phyloP scores from a whole-genome alignment of 2,888 invertebrate genomes.

The Acanthosepion pharaonis region DNA sequence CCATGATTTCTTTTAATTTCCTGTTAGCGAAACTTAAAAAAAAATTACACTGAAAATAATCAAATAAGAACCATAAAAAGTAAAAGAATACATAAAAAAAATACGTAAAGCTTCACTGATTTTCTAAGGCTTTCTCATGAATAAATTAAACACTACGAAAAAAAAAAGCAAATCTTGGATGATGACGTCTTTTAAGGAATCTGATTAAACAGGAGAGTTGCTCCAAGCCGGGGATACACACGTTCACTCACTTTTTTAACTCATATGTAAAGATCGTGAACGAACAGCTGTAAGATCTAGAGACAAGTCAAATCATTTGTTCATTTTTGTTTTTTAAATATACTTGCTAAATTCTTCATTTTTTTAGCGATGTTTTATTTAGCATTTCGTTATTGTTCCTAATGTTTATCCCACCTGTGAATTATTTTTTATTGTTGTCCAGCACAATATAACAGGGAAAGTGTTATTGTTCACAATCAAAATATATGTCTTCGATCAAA shows the following conservation, averaged over 20 bases:
- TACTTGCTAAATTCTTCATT: too few relatives aligned
- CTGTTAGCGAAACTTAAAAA: background rate
- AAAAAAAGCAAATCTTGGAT: background rate
- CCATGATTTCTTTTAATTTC: background rate
- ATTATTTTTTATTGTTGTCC: too few relatives aligned
- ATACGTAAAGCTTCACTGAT: background rate
- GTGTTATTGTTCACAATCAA: too few relatives aligned
- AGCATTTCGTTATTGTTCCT: too few relatives aligned
- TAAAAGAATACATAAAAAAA: background rate
- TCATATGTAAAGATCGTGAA: constrained; percentile 5
- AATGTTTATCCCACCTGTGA: too few relatives aligned
- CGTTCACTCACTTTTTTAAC: background rate
- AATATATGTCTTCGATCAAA: too few relatives aligned
- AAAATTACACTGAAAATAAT: background rate
- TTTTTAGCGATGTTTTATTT: too few relatives aligned
- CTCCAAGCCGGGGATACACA: background rate
- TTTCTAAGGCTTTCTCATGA: background rate
- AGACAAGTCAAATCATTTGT: background rate
- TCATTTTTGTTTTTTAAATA: background rate
- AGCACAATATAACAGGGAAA: too few relatives aligned
- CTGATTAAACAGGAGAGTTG: background rate
- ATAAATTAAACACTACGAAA: background rate
- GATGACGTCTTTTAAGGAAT: constrained; percentile 1
- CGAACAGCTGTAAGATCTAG: constrained; percentile 6
- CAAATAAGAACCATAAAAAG: background rate